Evolutionary conservation across 2,888 invertebrate genomes (phyloP), one percentile per base, ranked within the genome.

Genomic region (Dicranocentrus wangi): DNA sequence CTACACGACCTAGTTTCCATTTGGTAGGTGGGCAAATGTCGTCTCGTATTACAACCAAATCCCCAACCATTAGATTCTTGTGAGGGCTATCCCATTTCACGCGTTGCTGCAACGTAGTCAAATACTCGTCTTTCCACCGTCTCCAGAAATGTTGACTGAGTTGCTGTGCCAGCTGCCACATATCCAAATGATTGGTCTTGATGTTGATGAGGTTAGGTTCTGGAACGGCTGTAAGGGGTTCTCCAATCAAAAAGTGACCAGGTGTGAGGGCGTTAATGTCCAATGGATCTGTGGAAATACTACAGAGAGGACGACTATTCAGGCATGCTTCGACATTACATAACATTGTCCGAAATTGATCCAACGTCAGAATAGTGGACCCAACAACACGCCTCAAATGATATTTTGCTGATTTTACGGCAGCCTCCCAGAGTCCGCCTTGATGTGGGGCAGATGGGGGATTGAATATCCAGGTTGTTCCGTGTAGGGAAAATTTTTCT

Each of bases 401-500:
- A 75, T 82, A 85, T 81, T 88, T 89, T 0, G 87, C 80, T 0
- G 87, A 87, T 58, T 88, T 88, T 0, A 89, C 87, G 1, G 86
- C 87, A 1, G 87, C 87, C 73, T 88, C 88, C 87, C 88, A 88
- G 2, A 88, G 66, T 1, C 88, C 88, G 1, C 88, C 88, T 55
- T 87, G 87, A 69, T 89, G 87, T 0, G 88, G 87, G 2, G 87
- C 85, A 25, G 77, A 76, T 1, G 88, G 87, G 2, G 88, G 88
- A 19, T 85, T 87, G 65, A 88, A 89, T 39, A 88, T 84, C 88
- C 88, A 89, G 1, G 19, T 55, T 21, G 82, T 8, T 23, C 10
- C 55, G 25, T 13, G 55, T 7, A 15, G 55, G 39, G 8, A 39
- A 39, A 10, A 47, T 5, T 17, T 47, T 15, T 55, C 5, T 55